Evolutionary conservation across 2,113 vertebrate species (phyloP).

Genomic region (Tenrec ecaudatus): DNA sequence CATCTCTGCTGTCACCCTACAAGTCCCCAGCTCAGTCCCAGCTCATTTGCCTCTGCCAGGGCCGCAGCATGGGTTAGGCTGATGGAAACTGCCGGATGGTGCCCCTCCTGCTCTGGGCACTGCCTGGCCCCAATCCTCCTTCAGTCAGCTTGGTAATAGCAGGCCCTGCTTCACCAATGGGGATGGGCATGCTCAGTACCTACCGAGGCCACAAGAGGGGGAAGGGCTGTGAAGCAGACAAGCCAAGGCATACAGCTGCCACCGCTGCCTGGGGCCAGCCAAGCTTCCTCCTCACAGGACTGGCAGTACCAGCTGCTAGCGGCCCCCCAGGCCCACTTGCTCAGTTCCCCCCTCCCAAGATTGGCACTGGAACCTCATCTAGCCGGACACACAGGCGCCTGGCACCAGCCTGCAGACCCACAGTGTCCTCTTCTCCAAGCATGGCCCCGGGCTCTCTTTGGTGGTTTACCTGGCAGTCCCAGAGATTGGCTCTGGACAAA

Average conservation of each 20-base stretch:
- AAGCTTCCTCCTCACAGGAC: background rate
- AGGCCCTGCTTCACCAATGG: background rate
- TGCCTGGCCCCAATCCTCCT: background rate
- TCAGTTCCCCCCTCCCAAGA: background rate
- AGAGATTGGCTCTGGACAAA: background rate
- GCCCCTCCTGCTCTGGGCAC: background rate
- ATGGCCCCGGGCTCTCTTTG: background rate
- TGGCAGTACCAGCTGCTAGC: background rate
- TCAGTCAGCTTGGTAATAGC: too few relatives aligned
- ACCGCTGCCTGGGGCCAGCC: background rate
- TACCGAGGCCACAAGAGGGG: background rate
- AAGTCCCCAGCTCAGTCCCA: background rate
- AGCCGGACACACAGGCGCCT: background rate
- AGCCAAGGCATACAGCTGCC: background rate
- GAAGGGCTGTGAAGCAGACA: background rate
- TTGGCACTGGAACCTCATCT: background rate
- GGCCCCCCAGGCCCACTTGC: rapidly evolving
- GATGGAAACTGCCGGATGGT: background rate
- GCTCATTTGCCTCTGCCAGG: background rate
- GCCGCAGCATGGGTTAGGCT: too few relatives aligned
- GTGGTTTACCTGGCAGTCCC: background rate
- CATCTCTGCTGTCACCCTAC: too few relatives aligned
- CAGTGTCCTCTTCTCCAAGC: background rate
- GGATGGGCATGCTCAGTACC: background rate
- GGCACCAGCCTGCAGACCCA: background rate